Percentiles rank a stretch among this genome's conserved stretches.
phyloP scores from a whole-genome alignment of 2,888 invertebrate genomes.

The Parnassius glacialis region DNA sequence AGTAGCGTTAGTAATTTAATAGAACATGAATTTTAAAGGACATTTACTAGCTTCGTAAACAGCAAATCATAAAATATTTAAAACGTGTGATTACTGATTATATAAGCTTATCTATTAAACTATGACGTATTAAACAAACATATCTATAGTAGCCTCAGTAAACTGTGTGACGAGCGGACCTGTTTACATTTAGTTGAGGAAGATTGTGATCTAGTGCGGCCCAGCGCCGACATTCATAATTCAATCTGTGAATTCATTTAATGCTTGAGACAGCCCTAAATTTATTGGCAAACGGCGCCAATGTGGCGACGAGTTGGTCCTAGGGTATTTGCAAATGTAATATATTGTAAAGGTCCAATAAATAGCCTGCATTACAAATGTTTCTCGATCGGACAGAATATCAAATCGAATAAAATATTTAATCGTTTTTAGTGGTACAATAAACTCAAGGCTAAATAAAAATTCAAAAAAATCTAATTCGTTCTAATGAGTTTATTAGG shows the following conservation, averaged over 20 bases:
- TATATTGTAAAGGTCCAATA: conserved; percentile 26
- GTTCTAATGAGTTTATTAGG: no score
- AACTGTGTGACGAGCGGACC: conserved; percentile 57
- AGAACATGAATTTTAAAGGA: conserved; percentile 10
- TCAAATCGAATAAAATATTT: conserved; percentile 19
- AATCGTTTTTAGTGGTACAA: conserved; percentile 20
- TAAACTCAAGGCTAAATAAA: conserved; percentile 18
- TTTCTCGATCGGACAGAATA: conserved; percentile 18
- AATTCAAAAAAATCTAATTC: no score
- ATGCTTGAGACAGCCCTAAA: conserved; percentile 74
- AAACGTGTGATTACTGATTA: conserved; percentile 33
- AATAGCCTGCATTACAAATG: conserved; percentile 22
- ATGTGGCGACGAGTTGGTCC: conserved; percentile 63
- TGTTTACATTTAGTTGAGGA: conserved; percentile 58
- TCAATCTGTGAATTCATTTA: conserved; percentile 74
- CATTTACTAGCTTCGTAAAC: conserved; percentile 22
- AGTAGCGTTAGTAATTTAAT: conserved; percentile 20
- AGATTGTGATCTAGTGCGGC: conserved; percentile 68
- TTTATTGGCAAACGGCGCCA: conserved; percentile 77
- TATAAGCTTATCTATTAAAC: conserved; percentile 37
- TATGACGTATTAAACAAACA: conserved; percentile 51
- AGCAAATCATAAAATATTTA: conserved; percentile 25
- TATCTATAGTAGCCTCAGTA: conserved; percentile 39
- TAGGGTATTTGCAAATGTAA: conserved; percentile 37
- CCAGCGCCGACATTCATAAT: conserved; percentile 68